phyloP scores from a whole-genome alignment of 92 coral and sea anemone species.

The Anthopleura xanthogrammica region DNA sequence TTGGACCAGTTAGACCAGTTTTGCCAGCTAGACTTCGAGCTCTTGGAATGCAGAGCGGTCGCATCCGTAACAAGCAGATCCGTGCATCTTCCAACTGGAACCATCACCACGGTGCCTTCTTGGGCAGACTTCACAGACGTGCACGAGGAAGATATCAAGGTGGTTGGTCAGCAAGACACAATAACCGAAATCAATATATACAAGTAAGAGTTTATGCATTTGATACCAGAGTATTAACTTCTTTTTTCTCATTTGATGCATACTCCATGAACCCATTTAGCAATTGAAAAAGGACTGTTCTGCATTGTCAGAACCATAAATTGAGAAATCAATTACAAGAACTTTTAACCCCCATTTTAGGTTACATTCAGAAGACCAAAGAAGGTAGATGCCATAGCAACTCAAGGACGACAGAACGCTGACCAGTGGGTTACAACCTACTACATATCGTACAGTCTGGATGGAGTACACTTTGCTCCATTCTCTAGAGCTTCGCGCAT shows the following conservation, averaged over 20 bases:
- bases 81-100: slow-evolving; percentile 55
- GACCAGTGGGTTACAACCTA: slow-evolving; percentile 36
- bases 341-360: background rate
- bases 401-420: slow-evolving; percentile 13
- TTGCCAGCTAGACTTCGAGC: background rate
- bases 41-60: slow-evolving; percentile 67
- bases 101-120: slow-evolving; percentile 41
- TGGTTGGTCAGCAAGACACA: slow-evolving; percentile 59
- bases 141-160: slow-evolving; percentile 40
- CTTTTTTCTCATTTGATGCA: background rate
- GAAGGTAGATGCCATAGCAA: slow-evolving; percentile 28
- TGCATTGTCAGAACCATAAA: too few species aligned
- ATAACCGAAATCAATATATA: slow-evolving; percentile 53
- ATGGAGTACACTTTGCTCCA: slow-evolving; percentile 19
- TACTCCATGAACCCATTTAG: too few species aligned
- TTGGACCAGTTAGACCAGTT: background rate
- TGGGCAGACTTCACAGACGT: slow-evolving; percentile 42
- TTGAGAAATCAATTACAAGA: too few species aligned
- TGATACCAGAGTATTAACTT: background rate
- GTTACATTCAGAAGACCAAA: slow-evolving; percentile 14
- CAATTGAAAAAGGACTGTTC: too few species aligned
- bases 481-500: background rate
- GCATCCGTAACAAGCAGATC: slow-evolving; percentile 56
- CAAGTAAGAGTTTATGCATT: slow-evolving; percentile 10
- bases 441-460: slow-evolving; percentile 19